A percentile compares a stretch with the other conserved stretches of the same genome.
phyloP scores from a whole-genome alignment of 2,888 invertebrate genomes.

The Magallana nippona region DNA sequence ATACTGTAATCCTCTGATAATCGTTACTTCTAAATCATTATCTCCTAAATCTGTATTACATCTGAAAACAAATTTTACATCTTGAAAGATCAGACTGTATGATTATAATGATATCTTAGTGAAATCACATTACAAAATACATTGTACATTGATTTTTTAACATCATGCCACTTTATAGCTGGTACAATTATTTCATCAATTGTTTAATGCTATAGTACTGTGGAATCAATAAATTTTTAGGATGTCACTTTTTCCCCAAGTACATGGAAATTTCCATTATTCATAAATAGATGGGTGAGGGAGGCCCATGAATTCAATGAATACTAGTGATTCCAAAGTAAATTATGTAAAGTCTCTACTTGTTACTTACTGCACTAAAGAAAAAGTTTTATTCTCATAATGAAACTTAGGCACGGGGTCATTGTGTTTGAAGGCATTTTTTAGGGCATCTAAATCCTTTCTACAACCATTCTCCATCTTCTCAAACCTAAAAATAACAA shows the following conservation, averaged over 20 bases:
- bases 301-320: no score
- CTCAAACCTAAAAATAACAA: slow-evolving; percentile 85
- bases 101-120: no score
- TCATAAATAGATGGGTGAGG: no score
- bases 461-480: slow-evolving; percentile 90
- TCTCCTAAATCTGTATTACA: slow-evolving; percentile 95
- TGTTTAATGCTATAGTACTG: no score
- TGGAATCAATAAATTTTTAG: no score
- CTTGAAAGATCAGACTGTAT: no score
- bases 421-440: slow-evolving; percentile 85
- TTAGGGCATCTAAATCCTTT: slow-evolving; percentile 92
- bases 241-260: no score
- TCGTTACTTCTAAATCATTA: slow-evolving; percentile 91
- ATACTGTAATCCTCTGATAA: slow-evolving; percentile 93
- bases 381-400: slow-evolving; percentile 91
- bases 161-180: no score
- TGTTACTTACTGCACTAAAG: slow-evolving; percentile 89
- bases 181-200: no score
- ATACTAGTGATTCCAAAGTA: no score
- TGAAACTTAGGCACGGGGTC: slow-evolving; percentile 90
- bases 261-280: no score
- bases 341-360: neutral
- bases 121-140: neutral
- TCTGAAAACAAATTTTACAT: slow-evolving; percentile 75
- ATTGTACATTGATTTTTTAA: neutral